These are phyloP conservation scores for Megaustenia siamemsis DNA, from an alignment of 2,888 invertebrate species.

Conservation along the genomic window DNA sequence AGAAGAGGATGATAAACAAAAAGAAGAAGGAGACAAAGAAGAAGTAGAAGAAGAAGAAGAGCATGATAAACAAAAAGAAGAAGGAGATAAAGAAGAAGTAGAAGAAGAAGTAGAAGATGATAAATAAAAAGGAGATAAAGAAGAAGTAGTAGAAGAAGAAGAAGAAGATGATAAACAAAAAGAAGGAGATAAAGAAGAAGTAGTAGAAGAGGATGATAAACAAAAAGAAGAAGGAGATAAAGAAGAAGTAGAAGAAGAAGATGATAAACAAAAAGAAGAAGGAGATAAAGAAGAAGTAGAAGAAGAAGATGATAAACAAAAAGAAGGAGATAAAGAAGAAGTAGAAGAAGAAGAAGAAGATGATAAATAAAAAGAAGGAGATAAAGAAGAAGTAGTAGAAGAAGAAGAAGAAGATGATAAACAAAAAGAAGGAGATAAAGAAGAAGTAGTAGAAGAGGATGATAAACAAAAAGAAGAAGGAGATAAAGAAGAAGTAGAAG, in stretches of 20 bases:
- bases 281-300: not conserved
- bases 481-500: not conserved
- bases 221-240: not conserved
- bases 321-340: not conserved
- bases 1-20: not conserved
- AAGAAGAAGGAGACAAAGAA: constrained; percentile 9
- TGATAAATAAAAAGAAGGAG: not conserved
- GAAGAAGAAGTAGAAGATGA: not conserved
- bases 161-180: not conserved
- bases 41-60: constrained; percentile 4
- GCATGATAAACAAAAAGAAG: not conserved
- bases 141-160: not conserved
- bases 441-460: not conserved
- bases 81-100: constrained; percentile 9
- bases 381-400: not conserved
- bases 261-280: not conserved
- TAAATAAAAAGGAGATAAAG: not conserved
- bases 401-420: not conserved
- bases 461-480: no score
- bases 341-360: not conserved
- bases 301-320: not conserved
- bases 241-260: not conserved
- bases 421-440: not conserved
- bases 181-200: not conserved
- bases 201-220: not conserved